Evolutionary conservation across 2,797 vertebrate species (phyloP).

Genomic region (Heteromormyrus szaboi): DNA sequence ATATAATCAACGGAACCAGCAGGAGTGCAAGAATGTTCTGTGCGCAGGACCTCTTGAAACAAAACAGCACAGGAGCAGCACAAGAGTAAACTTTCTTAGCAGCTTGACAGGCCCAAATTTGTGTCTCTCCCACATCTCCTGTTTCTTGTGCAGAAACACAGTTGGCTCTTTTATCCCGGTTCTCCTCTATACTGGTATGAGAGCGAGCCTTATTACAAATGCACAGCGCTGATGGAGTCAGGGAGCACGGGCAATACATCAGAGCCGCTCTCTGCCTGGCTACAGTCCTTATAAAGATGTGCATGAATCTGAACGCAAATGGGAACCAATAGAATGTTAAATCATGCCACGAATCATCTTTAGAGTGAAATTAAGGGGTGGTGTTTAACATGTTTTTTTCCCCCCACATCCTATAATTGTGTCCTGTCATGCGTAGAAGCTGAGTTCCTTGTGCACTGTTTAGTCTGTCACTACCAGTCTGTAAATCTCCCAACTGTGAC

Average conservation of each 20-base stretch:
- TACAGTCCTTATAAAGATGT: background rate
- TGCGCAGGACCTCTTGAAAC: background rate
- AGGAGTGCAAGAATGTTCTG: background rate
- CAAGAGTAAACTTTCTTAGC: background rate
- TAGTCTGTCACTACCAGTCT: background rate
- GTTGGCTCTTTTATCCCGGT: background rate
- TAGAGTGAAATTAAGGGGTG: background rate
- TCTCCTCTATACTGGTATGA: background rate
- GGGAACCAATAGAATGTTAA: background rate
- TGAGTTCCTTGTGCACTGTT: background rate
- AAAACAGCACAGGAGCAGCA: background rate
- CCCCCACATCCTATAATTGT: background rate
- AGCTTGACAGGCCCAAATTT: background rate
- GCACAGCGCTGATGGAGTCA: background rate
- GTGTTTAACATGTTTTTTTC: background rate
- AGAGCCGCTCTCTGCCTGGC: background rate
- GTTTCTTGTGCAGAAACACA: background rate
- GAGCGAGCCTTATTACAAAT: background rate
- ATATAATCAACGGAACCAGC: constrained; percentile 5
- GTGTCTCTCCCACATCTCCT: background rate
- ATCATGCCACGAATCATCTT: background rate
- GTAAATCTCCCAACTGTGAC: background rate
- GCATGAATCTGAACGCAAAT: background rate
- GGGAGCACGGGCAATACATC: background rate
- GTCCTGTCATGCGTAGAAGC: background rate